These are phyloP conservation scores for Agrilus biguttatus DNA, from an alignment of 2,888 invertebrate genomes.

Conservation along the genomic window DNA sequence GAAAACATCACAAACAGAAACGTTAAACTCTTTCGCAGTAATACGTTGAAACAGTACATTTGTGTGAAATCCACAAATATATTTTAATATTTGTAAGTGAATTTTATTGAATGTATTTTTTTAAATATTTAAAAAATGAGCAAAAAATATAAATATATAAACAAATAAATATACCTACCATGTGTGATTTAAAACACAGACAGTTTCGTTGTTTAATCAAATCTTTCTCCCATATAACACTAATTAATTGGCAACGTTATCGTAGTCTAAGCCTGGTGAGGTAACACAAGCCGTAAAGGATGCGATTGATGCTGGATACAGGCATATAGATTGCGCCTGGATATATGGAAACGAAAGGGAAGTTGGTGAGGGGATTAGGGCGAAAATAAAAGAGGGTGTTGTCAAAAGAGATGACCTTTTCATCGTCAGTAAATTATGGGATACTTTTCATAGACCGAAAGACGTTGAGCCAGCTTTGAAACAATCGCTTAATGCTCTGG, in stretches of 20 bases:
- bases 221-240: neutral
- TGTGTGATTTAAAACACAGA: too few relatives aligned
- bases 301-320: conserved; percentile 55
- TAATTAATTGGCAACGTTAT: neutral
- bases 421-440: conserved; percentile 53
- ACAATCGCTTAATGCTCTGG: conserved; percentile 51
- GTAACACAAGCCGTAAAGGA: conserved; percentile 44
- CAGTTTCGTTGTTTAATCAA: too few relatives aligned
- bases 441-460: conserved; percentile 67
- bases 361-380: conserved; percentile 45
- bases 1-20: too few relatives aligned
- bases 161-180: too few relatives aligned
- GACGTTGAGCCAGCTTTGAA: conserved; percentile 54
- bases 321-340: conserved; percentile 54
- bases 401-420: conserved; percentile 54
- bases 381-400: conserved; percentile 46
- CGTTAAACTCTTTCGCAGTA: too few relatives aligned
- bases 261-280: conserved; percentile 43
- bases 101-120: too few relatives aligned
- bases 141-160: too few relatives aligned
- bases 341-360: conserved; percentile 53
- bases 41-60: too few relatives aligned
- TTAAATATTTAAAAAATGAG: too few relatives aligned
- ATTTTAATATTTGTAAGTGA: too few relatives aligned
- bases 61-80: too few relatives aligned